Base-by-base conservation (phyloP, 1,140 invertebrate species). In the Elymnias hypermnestra region DNA sequence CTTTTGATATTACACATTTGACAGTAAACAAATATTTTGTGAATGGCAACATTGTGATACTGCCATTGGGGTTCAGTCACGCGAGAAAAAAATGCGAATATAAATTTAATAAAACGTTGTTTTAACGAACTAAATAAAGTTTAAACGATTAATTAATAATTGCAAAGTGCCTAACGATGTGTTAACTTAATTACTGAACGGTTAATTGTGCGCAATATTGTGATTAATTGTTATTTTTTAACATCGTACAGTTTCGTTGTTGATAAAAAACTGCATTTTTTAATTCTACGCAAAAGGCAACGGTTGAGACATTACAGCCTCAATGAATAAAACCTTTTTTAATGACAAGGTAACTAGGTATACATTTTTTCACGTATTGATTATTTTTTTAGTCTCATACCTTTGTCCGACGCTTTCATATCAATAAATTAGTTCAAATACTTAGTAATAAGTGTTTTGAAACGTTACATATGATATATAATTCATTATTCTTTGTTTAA, bases 11-110 rank as follows among this genome's bases (percentile, higher is more conserved):
- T 14, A 31, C 6, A 31, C 6, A 13, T 31, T 12, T 31, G 28
- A 13, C 10, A 12, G n/a, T 28, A 10, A 25, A 15, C 25, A 5
- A 25, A n/a, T 12, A 22, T 45, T 33, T 18, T 19, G 15, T 17
- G 7, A 18, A 29, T 43, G 39, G 65, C 53, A 64, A 63, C 53
- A 58, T 56, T 56, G 41, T 50, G 45, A 36, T 42, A 63, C 62
- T 57, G 62, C 61, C 63, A 67, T 65, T 43, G 47, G 41, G 59
- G 54, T 55, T 59, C 60, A 62, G 62, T 71, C 71, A 74, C 67
- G 67, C 72, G 63, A 71, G 57, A 63, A 57, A 71, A 72, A 76
- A 72, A 67, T 63, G 59, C 66, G 57, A 69, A 71, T 71, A 60
- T 63, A 21, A 57, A 54, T 50, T 62, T 52, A 31, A 49, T 58